These are phyloP conservation scores for Lepilemur ruficaudatus DNA, from an alignment of 2,797 vertebrate genomes.

Conservation along the genomic window DNA sequence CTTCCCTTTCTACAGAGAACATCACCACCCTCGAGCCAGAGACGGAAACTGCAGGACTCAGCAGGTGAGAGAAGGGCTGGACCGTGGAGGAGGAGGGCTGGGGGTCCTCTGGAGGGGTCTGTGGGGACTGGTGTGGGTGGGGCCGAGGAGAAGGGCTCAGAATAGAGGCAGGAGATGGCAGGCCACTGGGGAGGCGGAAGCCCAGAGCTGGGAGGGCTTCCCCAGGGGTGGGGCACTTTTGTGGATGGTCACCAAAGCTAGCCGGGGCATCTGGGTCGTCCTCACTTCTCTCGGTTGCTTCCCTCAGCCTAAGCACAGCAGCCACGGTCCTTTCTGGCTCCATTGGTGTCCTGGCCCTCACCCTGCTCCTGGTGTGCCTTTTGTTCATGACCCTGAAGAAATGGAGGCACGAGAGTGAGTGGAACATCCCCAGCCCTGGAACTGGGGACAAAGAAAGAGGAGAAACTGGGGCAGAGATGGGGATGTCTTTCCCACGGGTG, in stretches of 20 bases:
- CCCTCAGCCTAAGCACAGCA: not conserved
- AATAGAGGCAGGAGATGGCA: not conserved
- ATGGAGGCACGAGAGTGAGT: conserved; percentile 63
- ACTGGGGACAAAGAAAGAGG: not conserved
- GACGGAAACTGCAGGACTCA: not conserved
- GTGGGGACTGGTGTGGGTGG: not conserved
- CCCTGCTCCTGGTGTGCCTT: conserved; percentile 52
- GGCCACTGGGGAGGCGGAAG: not conserved
- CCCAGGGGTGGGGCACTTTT: accelerated
- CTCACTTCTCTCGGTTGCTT: not conserved
- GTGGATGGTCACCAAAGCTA: not conserved
- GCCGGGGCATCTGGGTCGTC: not conserved
- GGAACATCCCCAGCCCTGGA: not conserved
- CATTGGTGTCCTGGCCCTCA: not conserved
- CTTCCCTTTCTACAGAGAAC: not conserved
- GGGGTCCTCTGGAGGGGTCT: not conserved
- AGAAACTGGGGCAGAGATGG: not conserved
- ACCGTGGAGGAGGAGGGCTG: accelerated
- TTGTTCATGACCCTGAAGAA: conserved; percentile 50
- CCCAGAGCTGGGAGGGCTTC: not conserved
- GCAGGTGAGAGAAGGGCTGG: not conserved
- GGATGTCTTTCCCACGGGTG: not conserved
- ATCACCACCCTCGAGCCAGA: not conserved
- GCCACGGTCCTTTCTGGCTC: not conserved
- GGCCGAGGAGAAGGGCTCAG: not conserved